Evolutionary conservation across 1,140 invertebrate genomes (phyloP).

Genomic region (Diploscapter pachys): DNA sequence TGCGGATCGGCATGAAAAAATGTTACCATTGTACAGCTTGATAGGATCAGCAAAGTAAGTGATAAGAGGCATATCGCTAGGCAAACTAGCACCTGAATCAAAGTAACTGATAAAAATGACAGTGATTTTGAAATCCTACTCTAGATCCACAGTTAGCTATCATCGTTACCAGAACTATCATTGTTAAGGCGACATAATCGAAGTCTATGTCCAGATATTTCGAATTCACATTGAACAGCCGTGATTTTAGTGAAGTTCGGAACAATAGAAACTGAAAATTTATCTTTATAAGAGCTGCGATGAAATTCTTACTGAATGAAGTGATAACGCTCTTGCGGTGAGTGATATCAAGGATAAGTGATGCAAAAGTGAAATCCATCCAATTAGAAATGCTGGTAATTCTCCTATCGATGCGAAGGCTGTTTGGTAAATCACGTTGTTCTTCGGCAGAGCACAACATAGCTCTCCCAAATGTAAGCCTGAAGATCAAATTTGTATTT

Average conservation of each 20-base stretch:
- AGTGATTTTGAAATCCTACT: not conserved
- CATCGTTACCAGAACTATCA: slow-evolving; percentile 25
- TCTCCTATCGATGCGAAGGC: slow-evolving; percentile 32
- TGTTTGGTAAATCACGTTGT: slow-evolving; percentile 39
- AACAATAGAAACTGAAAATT: slow-evolving; percentile 33
- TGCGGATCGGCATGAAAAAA: slow-evolving; percentile 43
- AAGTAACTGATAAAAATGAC: slow-evolving; percentile 17
- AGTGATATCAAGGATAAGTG: no score
- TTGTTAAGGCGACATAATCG: slow-evolving; percentile 30
- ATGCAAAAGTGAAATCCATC: slow-evolving; percentile 24
- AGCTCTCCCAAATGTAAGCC: slow-evolving; percentile 31
- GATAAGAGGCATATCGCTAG: slow-evolving; percentile 31
- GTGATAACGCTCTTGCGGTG: no score
- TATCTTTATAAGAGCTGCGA: slow-evolving; percentile 14
- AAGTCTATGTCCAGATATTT: slow-evolving; percentile 20
- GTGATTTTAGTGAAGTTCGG: slow-evolving; percentile 27
- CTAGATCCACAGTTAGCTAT: slow-evolving; percentile 35
- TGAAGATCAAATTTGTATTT: slow-evolving; percentile 1
- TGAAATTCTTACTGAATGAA: slow-evolving; percentile 30
- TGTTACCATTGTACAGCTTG: slow-evolving; percentile 35
- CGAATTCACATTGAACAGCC: slow-evolving; percentile 17
- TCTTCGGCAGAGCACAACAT: slow-evolving; percentile 35
- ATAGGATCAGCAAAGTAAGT: slow-evolving; percentile 32
- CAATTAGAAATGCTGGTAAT: slow-evolving; percentile 36
- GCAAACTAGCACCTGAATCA: slow-evolving; percentile 35